Percentiles rank a stretch among this genome's conserved stretches.
Evolutionary conservation across 2,113 vertebrate species (phyloP).

Genomic region (Albula goreensis): DNA sequence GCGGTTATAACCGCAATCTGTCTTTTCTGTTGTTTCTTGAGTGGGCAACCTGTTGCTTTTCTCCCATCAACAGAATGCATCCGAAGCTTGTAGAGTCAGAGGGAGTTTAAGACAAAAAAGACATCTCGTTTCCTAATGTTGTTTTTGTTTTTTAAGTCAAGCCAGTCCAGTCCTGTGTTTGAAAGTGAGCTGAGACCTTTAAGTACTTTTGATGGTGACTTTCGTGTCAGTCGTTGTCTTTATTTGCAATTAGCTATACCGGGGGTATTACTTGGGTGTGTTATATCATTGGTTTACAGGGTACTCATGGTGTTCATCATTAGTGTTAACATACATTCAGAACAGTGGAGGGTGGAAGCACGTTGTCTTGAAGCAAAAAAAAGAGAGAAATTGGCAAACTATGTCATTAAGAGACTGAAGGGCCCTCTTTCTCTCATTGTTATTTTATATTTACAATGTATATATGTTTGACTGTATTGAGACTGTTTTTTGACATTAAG

Average conservation of each 20-base stretch:
- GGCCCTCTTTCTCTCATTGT: conserved; percentile 47
- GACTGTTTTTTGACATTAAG: conserved; percentile 62
- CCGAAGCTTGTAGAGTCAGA: background rate
- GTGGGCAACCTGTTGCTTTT: conserved; percentile 38
- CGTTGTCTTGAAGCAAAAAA: conserved; percentile 41
- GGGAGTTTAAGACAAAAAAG: conserved; percentile 34
- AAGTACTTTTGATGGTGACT: conserved; percentile 55
- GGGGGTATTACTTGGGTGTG: conserved; percentile 47
- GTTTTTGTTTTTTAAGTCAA: conserved; percentile 40
- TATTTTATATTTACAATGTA: conserved; percentile 69
- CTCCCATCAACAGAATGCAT: conserved; percentile 46
- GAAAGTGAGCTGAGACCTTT: conserved; percentile 55
- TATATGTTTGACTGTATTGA: conserved; percentile 57
- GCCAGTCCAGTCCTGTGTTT: conserved; percentile 60
- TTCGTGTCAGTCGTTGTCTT: conserved; percentile 60
- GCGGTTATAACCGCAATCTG: background rate
- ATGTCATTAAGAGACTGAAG: conserved; percentile 40
- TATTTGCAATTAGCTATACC: conserved; percentile 57
- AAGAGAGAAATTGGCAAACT: conserved; percentile 19
- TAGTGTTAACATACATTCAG: conserved; percentile 52
- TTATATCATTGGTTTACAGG: conserved; percentile 74
- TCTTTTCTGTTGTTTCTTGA: background rate
- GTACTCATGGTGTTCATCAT: conserved; percentile 62
- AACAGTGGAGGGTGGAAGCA: conserved; percentile 34
- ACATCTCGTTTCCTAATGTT: conserved; percentile 40